Base-by-base conservation (phyloP, 92 coral and sea anemone species). In the Desmophyllum pertusum region DNA sequence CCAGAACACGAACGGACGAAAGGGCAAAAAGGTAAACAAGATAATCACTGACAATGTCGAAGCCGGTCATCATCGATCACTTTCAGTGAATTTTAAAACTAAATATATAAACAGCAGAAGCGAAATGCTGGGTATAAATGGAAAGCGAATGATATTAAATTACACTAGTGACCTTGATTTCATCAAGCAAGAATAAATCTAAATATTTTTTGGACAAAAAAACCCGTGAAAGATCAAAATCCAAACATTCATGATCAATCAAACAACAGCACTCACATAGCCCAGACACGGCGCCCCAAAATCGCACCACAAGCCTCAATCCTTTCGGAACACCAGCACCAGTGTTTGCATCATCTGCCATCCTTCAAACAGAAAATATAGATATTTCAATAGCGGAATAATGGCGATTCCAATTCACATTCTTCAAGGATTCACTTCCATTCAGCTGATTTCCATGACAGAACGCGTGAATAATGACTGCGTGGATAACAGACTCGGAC, bases 211-310 rank as follows among this genome's bases (percentile, higher is more conserved):
- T 5, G 0, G 77, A n/a, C 57, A 14, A 19, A 38, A 39, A 69
- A 40, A 37, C 8, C 18, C 10, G 23, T 35, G 42, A 70, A 82
- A 40, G 86, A 70, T 57, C 86, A 71, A 45, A 79, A 75, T n/a
- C 27, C n/a, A 19, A 17, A n/a, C n/a, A n/a, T n/a, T n/a, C n/a
- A n/a, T n/a, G n/a, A n/a, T n/a, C 27, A 17, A 21, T 36, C 45
- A 67, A 36, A 67, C 25, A 37, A 62, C 36, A 38, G 63, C 81
- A 96, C 98, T 94, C 89, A 96, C 99, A 92, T 48, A 96, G 62
- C 45, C 95, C 99, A 51, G 99, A 96, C 68, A 94, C 92, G 66
- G 95, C 94, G 63, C 98, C 99, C 99, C 99, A 96, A 39, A 90
- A 94, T 86, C 93, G 91, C 9, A 96, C 92, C 57, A 96, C 90